Percentiles rank a stretch among this genome's conserved stretches.
Conservation (phyloP, 2,888 invertebrate species). For the Rhaphigaster nebulosa region DNA sequence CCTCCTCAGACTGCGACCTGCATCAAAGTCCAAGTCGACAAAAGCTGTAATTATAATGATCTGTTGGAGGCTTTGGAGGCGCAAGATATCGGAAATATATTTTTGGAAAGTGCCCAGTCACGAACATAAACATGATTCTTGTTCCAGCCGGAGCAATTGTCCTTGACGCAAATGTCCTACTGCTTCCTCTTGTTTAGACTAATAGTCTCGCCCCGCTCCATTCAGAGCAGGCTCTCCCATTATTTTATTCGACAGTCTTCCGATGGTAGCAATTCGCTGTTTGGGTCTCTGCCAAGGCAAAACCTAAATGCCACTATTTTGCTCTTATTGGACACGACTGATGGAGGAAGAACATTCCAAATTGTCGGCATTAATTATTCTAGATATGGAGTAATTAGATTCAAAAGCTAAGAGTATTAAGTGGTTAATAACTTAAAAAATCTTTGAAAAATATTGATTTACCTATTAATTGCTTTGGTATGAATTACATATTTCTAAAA, state of each 20-base stretch:
- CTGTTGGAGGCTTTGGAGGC: not conserved
- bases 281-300: not conserved
- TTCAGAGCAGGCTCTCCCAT: constrained; percentile 35
- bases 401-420: not conserved
- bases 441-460: no score
- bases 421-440: no score
- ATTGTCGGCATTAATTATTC: not conserved
- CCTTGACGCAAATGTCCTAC: constrained; percentile 39
- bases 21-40: not conserved
- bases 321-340: not conserved
- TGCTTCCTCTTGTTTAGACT: constrained; percentile 45
- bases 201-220: constrained; percentile 38
- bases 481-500: no score
- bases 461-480: no score
- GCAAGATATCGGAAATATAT: constrained; percentile 1
- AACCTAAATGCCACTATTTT: constrained; percentile 35
- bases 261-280: constrained; percentile 27
- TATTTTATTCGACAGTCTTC: constrained; percentile 46
- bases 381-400: not conserved
- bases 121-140: constrained; percentile 2
- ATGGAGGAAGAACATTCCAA: not conserved
- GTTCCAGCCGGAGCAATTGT: constrained; percentile 12
- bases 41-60: not conserved
- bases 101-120: constrained; percentile 4
- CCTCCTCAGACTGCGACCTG: not conserved